Base-by-base conservation (phyloP, 2,888 invertebrate species). In the Brachyopa scutellaris region DNA sequence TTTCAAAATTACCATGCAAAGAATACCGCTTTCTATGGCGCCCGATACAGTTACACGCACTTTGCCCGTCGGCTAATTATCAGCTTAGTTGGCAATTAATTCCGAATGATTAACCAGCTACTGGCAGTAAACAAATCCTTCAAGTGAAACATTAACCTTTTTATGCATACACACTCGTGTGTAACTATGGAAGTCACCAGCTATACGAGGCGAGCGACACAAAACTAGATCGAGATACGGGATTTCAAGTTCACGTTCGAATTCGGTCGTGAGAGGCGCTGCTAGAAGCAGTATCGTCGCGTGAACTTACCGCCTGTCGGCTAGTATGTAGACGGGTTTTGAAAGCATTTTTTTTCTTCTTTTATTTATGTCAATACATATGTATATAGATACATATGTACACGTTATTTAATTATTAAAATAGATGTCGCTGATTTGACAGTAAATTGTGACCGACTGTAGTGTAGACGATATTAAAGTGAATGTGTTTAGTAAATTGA, bases 71-170 rank as follows among this genome's bases (percentile, higher is more conserved):
- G n/a, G 19, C 1, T 4, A 51, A 36, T 55, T 55, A 55, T 15
- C 21, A 23, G 2, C 26, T 29, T 5, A 31, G 31, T n/a, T 7
- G 36, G 7, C 9, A n/a, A n/a, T 31, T 36, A 13, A 51, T 15
- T 51, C 17, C 31, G 11, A 15, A 6, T 29, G 13, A 38, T 29
- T 47, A 57, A 49, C 47, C 49, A 59, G 59, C 31, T 36, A 47
- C 47, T 45, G 47, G 26, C 13, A 15, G 11, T 17, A 64, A 13
- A 49, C 21, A 29, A 59, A 76, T 59, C 59, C 74, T 76, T 76
- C 67, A 61, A 61, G 9, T 53, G 19, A 67, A 67, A 51, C 67
- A 36, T 76, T 76, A 57, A 74, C 57, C 59, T 59, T 59, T 47
- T 31, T 7, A 49, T 42, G 36, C 53, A 51, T 67, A 67, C 59